These are phyloP conservation scores for Phalanger gymnotis DNA, from an alignment of 2,797 vertebrate genomes.

Conservation along the genomic window DNA sequence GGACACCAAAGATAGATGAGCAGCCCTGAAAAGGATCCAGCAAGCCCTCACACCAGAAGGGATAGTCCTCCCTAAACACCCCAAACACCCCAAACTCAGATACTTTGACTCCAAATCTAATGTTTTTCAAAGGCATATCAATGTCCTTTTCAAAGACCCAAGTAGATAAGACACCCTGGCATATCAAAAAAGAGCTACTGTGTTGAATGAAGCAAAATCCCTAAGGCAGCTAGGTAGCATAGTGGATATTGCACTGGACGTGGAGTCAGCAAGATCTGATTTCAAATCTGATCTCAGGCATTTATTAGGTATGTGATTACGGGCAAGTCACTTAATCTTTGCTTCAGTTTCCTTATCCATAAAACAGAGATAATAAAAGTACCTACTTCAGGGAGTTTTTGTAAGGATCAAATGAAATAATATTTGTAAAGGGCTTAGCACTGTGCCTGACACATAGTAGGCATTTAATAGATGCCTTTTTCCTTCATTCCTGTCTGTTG, in stretches of 20 bases:
- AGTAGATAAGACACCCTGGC: not conserved
- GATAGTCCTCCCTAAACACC: too few species aligned
- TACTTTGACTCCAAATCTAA: too few species aligned
- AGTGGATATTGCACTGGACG: not conserved
- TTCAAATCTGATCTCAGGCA: not conserved
- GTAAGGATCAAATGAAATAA: not conserved
- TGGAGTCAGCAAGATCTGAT: not conserved
- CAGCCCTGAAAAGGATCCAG: too few species aligned
- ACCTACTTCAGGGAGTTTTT: not conserved
- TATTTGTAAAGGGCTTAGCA: not conserved
- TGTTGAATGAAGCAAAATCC: not conserved
- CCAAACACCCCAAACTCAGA: too few species aligned
- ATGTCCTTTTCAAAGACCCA: not conserved
- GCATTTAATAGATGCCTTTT: not conserved
- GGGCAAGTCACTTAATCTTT: not conserved
- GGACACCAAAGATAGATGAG: too few species aligned
- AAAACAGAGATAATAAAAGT: not conserved
- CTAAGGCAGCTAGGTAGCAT: not conserved
- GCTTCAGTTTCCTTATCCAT: not conserved
- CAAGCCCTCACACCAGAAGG: too few species aligned
- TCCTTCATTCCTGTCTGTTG: not conserved
- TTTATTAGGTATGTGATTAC: not conserved
- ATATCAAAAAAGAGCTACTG: not conserved
- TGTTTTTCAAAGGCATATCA: not conserved
- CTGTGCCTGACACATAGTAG: not conserved